These are phyloP conservation scores for Bradysia coprophila DNA, from an alignment of 1,140 invertebrate genomes.

Conservation along the genomic window DNA sequence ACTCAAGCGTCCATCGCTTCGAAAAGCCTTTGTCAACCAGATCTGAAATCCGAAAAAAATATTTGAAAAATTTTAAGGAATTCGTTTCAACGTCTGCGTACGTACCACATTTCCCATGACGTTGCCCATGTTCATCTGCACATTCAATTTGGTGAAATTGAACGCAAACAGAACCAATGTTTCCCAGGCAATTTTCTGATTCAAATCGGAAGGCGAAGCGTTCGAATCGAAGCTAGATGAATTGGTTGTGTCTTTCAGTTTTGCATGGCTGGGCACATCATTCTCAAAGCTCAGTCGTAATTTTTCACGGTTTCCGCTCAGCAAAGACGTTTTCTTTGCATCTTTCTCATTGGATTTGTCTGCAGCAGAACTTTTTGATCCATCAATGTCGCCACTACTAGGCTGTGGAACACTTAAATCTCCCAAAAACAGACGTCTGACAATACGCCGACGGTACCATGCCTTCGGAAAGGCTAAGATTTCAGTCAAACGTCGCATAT, in stretches of 20 bases:
- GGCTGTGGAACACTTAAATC: conserved; percentile 45
- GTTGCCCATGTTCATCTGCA: conserved; percentile 98
- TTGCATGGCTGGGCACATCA: conserved; percentile 24
- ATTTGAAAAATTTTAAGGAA: conserved; percentile 3
- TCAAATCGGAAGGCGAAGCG: conserved; percentile 19
- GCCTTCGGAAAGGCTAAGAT: conserved; percentile 96
- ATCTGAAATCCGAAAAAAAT: conserved; percentile 5
- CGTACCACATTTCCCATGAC: conserved; percentile 90
- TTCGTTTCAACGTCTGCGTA: too few relatives aligned
- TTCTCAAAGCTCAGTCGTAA: conserved; percentile 28
- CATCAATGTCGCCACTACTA: conserved; percentile 5
- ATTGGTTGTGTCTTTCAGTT: conserved; percentile 28
- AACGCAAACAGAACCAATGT: conserved; percentile 89
- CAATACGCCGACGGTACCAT: conserved; percentile 89
- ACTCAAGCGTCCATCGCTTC: conserved; percentile 74
- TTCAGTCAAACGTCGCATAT: conserved; percentile 93
- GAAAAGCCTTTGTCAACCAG: conserved; percentile 81
- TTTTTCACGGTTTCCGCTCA: conserved; percentile 20
- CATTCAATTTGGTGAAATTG: conserved; percentile 85
- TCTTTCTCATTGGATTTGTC: not conserved
- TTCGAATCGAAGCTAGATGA: conserved; percentile 18
- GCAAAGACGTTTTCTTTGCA: not conserved
- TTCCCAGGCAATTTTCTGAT: conserved; percentile 61
- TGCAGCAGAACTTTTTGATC: not conserved
- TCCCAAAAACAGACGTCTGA: conserved; percentile 80